A percentile compares a stretch with the other conserved stretches of the same genome.
phyloP scores from a whole-genome alignment of 2,113 vertebrate genomes.

The Monopterus albus region DNA sequence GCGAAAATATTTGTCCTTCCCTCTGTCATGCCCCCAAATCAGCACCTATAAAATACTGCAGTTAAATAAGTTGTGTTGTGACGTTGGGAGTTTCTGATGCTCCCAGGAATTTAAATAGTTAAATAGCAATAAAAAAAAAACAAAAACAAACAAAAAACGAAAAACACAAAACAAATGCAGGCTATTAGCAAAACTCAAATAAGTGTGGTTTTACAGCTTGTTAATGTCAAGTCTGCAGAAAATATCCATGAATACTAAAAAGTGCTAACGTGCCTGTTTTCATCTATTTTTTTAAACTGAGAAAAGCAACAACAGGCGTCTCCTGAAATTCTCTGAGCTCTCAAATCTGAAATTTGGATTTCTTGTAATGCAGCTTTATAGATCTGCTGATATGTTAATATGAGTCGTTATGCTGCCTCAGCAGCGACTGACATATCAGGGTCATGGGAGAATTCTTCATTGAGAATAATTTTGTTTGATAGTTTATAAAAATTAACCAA shows the following conservation, averaged over 20 bases:
- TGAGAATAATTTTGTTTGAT: not conserved
- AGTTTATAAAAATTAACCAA: not conserved
- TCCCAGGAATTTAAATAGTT: not conserved
- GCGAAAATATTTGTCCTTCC: constrained; percentile 56
- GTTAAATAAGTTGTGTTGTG: not conserved
- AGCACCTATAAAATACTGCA: constrained; percentile 9
- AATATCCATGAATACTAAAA: not conserved
- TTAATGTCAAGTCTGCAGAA: not conserved
- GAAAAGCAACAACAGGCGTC: not conserved
- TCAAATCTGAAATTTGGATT: not conserved
- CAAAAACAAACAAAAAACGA: too few species aligned
- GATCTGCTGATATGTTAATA: not conserved
- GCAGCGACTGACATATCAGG: not conserved
- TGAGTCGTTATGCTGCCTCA: not conserved
- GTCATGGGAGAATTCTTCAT: not conserved
- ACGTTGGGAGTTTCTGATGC: not conserved
- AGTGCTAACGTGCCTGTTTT: too few species aligned
- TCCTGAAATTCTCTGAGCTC: not conserved
- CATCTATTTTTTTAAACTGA: too few species aligned
- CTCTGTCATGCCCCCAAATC: constrained; percentile 44
- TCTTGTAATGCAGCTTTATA: not conserved
- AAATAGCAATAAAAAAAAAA: not conserved
- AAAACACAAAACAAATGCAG: too few species aligned
- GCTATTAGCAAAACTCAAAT: too few species aligned
- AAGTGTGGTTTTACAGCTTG: too few species aligned